Percentiles rank a stretch among this genome's conserved stretches.
phyloP scores from a whole-genome alignment of 2,888 invertebrate genomes.

The Nymphalis polychloros region DNA sequence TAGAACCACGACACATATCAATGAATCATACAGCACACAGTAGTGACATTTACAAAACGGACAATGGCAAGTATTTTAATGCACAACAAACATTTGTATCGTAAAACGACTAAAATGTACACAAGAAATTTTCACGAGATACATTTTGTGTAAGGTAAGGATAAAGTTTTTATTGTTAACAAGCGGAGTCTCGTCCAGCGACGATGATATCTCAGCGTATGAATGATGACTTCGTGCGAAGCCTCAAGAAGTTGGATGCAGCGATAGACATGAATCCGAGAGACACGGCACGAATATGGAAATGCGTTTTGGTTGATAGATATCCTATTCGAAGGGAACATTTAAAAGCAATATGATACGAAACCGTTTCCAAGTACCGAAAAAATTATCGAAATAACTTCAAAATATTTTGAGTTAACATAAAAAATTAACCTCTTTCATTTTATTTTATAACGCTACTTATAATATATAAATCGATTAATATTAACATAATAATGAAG shows the following conservation, averaged over 20 bases:
- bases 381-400: neutral
- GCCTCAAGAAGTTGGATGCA: constrained; percentile 70
- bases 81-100: constrained; percentile 28
- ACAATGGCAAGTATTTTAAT: constrained; percentile 33
- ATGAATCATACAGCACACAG: constrained; percentile 36
- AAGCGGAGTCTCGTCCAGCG: constrained; percentile 74
- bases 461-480: constrained; percentile 18
- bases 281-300: constrained; percentile 77
- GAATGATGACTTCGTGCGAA: constrained; percentile 81
- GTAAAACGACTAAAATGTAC: constrained; percentile 38
- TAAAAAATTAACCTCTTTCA: constrained; percentile 11
- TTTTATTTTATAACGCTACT: constrained; percentile 9
- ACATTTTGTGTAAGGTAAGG: constrained; percentile 74
- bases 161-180: constrained; percentile 82
- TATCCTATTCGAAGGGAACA: constrained; percentile 40
- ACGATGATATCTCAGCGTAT: constrained; percentile 80
- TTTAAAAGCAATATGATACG: constrained; percentile 21
- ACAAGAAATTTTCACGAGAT: constrained; percentile 65
- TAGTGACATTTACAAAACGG: constrained; percentile 36
- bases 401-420: neutral
- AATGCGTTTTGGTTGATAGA: constrained; percentile 49
- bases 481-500: constrained; percentile 26
- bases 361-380: neutral
- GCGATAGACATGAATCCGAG: constrained; percentile 63
- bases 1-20: constrained; percentile 34